A percentile compares a stretch with the other conserved stretches of the same genome.
These are phyloP conservation scores for Pyrocoelia pectoralis DNA, from an alignment of 2,888 invertebrate genomes.

Conservation along the genomic window DNA sequence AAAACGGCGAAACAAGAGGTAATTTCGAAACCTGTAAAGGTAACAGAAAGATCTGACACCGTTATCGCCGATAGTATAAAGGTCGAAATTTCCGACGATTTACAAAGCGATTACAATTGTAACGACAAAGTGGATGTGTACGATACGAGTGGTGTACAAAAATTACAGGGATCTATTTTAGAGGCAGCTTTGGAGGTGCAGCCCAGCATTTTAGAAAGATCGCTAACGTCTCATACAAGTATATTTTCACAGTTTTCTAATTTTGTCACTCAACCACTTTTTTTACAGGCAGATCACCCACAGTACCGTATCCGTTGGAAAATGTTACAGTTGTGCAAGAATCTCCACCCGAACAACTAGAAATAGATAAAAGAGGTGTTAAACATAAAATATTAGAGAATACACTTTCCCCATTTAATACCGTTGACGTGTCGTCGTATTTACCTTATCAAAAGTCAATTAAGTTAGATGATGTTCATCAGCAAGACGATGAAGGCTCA, in stretches of 20 bases:
- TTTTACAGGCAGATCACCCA: constrained; percentile 46
- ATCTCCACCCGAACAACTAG: constrained; percentile 45
- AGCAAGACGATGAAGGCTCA: constrained; percentile 16
- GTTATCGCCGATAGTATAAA: constrained; percentile 47
- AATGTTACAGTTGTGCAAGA: constrained; percentile 35
- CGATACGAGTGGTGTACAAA: constrained; percentile 43
- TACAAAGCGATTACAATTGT: constrained; percentile 42
- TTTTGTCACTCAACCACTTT: background rate
- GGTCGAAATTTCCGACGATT: constrained; percentile 37
- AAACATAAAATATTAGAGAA: constrained; percentile 25
- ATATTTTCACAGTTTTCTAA: constrained; percentile 4
- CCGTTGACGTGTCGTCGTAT: constrained; percentile 15
- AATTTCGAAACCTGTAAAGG: background rate
- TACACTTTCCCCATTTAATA: constrained; percentile 2
- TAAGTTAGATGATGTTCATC: constrained; percentile 17
- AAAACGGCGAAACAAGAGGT: background rate
- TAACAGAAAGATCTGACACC: constrained; percentile 39
- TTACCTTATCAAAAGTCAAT: constrained; percentile 14
- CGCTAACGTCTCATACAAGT: constrained; percentile 51
- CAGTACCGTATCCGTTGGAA: constrained; percentile 42
- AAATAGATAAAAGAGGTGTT: constrained; percentile 37
- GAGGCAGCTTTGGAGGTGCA: constrained; percentile 55
- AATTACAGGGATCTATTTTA: constrained; percentile 52
- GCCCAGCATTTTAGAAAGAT: constrained; percentile 57
- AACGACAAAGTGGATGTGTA: constrained; percentile 48